phyloP scores from a whole-genome alignment of 2,797 vertebrate genomes.

The Melanotaenia parkinsoni region DNA sequence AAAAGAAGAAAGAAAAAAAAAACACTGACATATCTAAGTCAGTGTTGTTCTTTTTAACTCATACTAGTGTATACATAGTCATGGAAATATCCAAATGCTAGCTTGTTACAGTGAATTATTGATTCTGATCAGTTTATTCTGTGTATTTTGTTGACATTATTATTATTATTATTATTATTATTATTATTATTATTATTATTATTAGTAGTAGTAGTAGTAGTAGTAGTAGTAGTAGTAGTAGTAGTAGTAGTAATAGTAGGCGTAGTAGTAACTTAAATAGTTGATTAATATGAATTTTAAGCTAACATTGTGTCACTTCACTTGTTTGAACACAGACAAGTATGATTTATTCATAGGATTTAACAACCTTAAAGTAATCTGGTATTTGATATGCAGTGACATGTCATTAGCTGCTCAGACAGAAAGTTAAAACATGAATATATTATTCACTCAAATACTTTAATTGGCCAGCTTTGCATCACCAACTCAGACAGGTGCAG shows the following conservation, averaged over 20 bases:
- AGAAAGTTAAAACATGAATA: slow-evolving; percentile 31
- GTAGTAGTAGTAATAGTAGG: neutral
- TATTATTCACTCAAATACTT: slow-evolving; percentile 22
- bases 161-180: neutral
- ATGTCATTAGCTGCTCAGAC: slow-evolving; percentile 24
- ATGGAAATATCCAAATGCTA: neutral
- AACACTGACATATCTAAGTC: neutral
- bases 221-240: slow-evolving; percentile 2
- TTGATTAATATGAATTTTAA: slow-evolving; percentile 27
- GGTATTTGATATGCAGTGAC: slow-evolving; percentile 16
- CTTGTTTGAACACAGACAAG: slow-evolving; percentile 4
- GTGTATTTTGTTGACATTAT: neutral
- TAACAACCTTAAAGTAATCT: slow-evolving; percentile 5
- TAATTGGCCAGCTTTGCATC: slow-evolving; percentile 26
- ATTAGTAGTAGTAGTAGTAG: neutral
- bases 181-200: neutral
- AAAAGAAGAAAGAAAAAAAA: too few species aligned
- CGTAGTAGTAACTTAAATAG: slow-evolving; percentile 11
- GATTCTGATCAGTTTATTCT: neutral
- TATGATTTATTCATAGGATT: slow-evolving; percentile 37
- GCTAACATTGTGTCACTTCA: neutral
- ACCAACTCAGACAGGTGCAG: slow-evolving; percentile 27
- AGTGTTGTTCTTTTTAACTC: neutral
- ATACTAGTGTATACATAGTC: neutral
- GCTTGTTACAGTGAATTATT: neutral